Base-by-base conservation (phyloP, 2,797 vertebrate genomes). In the Balearica regulorum region DNA sequence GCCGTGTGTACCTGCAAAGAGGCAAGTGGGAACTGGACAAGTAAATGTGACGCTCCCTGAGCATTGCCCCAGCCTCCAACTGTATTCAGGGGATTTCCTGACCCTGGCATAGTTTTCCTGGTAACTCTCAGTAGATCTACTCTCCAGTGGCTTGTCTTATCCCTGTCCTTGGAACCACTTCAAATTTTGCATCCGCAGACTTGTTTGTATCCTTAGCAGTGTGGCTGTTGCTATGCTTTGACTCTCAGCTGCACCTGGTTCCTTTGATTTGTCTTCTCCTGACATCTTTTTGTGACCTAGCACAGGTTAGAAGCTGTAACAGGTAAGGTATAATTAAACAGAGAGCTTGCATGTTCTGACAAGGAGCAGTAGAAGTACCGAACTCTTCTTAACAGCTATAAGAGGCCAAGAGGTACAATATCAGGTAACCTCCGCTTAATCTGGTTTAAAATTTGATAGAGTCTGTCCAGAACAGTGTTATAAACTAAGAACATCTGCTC, bases 401-500 rank as follows among this genome's bases (percentile, higher is more conserved):
- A 1, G 15, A 94, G 69, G 69, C 69, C 79, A 91, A 81, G 46
- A 90, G 43, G 35, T 87, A 90, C 29, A 58, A 83, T 53, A 61
- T 43, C 61, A 35, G 28, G 57, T 86, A 93, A 79, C 43, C 29
- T 72, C 62, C 62, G 54, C 43, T 93, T 87, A 61, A 72, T 90
- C 90, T 79, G 54, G 29, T 61, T 92, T 86, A 89, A 62, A 43
- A 55, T 94, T 90, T 82, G 70, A 88, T 75, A 88, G 25, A 90
- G 8, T 61, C 80, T 87, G 26, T 88, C 58, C 77, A 88, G 62
- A 95, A 21, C 18, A 51, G 28, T 69, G 15, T 72, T 71, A 90
- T 92, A 90, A 95, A 85, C 68, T 90, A 46, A 87, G 41, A 87
- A 62, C 51, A 87, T 89, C 62, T 90, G 48, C 60, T 94, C 93